A percentile compares a stretch with the other conserved stretches of the same genome.
phyloP scores from a whole-genome alignment of 1,140 invertebrate species.

The Caenorhabditis remanei region DNA sequence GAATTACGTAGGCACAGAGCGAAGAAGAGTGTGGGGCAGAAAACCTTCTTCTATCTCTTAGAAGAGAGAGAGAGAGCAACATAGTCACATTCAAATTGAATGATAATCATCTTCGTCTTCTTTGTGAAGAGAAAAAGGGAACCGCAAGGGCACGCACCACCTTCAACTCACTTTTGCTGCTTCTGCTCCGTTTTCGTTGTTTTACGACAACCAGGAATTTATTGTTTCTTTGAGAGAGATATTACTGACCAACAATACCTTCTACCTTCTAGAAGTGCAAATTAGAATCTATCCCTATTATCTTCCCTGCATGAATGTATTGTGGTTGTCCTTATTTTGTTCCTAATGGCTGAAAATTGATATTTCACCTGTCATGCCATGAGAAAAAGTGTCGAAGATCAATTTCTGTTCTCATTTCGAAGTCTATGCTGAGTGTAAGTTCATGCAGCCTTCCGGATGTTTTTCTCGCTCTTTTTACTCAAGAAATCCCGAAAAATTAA shows the following conservation, averaged over 20 bases:
- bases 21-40: too few species aligned
- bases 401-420: neutral
- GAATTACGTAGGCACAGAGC: constrained; percentile 42
- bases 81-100: constrained; percentile 57
- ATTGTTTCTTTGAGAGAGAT: neutral
- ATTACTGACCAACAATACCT: neutral
- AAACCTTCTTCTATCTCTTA: constrained; percentile 33
- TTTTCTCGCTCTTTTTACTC: neutral
- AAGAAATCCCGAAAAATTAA: neutral
- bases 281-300: too few species aligned
- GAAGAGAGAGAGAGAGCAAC: constrained; percentile 43
- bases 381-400: neutral
- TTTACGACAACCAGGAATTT: neutral
- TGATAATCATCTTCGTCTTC: constrained; percentile 54
- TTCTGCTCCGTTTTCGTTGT: neutral
- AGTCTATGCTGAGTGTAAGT: neutral
- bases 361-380: neutral
- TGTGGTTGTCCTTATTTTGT: too few species aligned
- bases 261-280: too few species aligned
- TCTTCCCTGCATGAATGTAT: too few species aligned
- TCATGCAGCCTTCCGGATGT: neutral
- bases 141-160: constrained; percentile 32
- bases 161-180: constrained; percentile 50
- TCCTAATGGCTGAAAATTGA: too few species aligned
- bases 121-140: constrained; percentile 45